These are phyloP conservation scores for Hippocampus kuda DNA, from an alignment of 2,797 vertebrate species.

Conservation along the genomic window DNA sequence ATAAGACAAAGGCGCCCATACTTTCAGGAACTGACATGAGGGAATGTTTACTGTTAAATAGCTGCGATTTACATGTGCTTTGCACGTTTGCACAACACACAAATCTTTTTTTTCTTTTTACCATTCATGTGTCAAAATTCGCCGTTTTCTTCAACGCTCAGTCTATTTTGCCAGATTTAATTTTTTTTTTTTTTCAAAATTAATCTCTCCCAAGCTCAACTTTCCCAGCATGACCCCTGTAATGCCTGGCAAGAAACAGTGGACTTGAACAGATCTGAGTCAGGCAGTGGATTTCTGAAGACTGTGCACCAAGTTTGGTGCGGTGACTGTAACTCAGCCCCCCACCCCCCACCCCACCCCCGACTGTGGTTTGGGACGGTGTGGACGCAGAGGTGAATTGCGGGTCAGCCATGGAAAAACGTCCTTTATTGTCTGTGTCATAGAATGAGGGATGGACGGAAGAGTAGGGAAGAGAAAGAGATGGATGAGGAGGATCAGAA, in stretches of 20 bases:
- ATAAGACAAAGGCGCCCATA: too few species aligned
- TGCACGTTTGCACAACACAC: too few species aligned
- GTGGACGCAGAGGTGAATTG: constrained; percentile 60
- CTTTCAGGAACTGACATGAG: too few species aligned
- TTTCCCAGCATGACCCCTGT: constrained; percentile 16
- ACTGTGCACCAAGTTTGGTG: background rate
- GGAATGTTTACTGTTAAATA: too few species aligned
- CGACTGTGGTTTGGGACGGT: constrained; percentile 53
- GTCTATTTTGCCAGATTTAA: constrained; percentile 5
- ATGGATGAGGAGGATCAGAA: constrained; percentile 22
- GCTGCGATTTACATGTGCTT: too few species aligned
- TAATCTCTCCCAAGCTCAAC: constrained; percentile 21
- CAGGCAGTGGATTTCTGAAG: constrained; percentile 31
- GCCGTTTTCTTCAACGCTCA: constrained; percentile 8
- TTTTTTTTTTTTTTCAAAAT: too few species aligned
- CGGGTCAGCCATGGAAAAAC: constrained; percentile 63
- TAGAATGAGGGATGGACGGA: constrained; percentile 43
- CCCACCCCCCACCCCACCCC: background rate
- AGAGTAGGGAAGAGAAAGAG: background rate
- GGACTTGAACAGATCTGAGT: constrained; percentile 10
- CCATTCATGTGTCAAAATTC: constrained; percentile 17
- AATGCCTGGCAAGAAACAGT: background rate
- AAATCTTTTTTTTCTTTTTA: too few species aligned
- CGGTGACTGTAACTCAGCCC: constrained; percentile 48
- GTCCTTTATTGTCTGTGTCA: constrained; percentile 54